Evolutionary conservation across 2,797 vertebrate species (phyloP), one percentile per base, ranked within the genome.

Genomic region (Megaceryle alcyon): DNA sequence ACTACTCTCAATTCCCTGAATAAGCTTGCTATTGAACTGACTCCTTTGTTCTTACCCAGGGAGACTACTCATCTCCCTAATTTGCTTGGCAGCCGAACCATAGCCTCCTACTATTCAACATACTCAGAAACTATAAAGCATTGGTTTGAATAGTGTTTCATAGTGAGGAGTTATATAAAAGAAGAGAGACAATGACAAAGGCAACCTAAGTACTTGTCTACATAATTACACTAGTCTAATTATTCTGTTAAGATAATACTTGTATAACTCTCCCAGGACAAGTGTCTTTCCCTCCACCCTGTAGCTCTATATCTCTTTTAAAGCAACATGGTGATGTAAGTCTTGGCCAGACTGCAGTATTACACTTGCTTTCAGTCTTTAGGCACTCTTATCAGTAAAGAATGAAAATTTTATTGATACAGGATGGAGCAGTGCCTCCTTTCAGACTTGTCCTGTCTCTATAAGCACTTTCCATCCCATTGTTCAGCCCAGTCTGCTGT

Each of bases 1-100:
- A 71, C 26, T 82, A 72, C 25, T 82, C 44, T 75, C 71, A 93
- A 25, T 73, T 92, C 68, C 41, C 61, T 82, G 53, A 93, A 82
- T 33, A 87, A 87, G 71, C 53, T 81, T 85, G 44, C 53, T 81
- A 46, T 91, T 89, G 79, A 87, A 48, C 12, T 28, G 41, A 43
- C 41, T 87, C 33, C 44, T 92, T 86, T 95, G 88, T 75, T 94
- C 76, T 75, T 86, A 65, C 20, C 60, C 51, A 57, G 59, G 35
- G 39, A 93, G 75, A 90, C 10, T 73, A 53, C 41, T 73, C 61
- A 68, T 89, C 68, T 86, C 86, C 80, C 49, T 87, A 73, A 92
- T 92, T 91, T 93, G 19, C 76, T 90, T 87, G 75, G 84, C 91
- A 94, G 78, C 31, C 3, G 14, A 95, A 82, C 37, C 49, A 80